A percentile compares a stretch with the other conserved stretches of the same genome.
phyloP scores from a whole-genome alignment of 2,113 vertebrate genomes.

The Paramormyrops kingsleyae region DNA sequence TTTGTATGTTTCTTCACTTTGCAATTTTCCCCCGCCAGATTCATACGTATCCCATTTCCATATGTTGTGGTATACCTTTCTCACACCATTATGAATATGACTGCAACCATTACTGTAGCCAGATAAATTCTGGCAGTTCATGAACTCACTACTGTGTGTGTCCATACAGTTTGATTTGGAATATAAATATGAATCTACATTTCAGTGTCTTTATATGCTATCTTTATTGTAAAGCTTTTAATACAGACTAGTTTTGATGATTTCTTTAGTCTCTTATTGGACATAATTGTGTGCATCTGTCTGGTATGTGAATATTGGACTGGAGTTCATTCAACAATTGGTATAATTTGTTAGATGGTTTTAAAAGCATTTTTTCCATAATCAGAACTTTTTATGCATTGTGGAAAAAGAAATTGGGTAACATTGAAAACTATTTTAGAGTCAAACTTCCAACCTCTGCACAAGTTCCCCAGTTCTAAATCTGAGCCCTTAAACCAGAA shows the following conservation, averaged over 20 bases:
- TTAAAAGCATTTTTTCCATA: background rate
- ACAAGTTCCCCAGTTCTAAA: background rate
- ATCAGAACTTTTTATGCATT: background rate
- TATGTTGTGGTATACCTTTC: background rate
- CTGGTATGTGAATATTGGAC: background rate
- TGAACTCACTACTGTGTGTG: background rate
- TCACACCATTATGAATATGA: background rate
- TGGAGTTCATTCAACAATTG: background rate
- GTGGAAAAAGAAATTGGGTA: background rate
- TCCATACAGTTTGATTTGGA: background rate
- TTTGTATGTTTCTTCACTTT: constrained; percentile 63
- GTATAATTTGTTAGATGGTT: background rate
- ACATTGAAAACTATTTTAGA: background rate
- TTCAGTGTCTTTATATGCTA: constrained; percentile 13
- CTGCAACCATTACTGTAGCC: background rate
- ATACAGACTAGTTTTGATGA: background rate
- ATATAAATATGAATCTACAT: constrained; percentile 21
- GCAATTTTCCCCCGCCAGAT: background rate
- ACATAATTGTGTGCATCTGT: background rate
- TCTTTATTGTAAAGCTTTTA: constrained; percentile 9
- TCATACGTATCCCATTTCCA: background rate
- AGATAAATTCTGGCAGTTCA: background rate
- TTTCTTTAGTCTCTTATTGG: background rate
- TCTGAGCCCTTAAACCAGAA: background rate
- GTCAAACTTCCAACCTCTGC: background rate